phyloP scores from a whole-genome alignment of 2,113 vertebrate genomes.

The Mustelus asterias region DNA sequence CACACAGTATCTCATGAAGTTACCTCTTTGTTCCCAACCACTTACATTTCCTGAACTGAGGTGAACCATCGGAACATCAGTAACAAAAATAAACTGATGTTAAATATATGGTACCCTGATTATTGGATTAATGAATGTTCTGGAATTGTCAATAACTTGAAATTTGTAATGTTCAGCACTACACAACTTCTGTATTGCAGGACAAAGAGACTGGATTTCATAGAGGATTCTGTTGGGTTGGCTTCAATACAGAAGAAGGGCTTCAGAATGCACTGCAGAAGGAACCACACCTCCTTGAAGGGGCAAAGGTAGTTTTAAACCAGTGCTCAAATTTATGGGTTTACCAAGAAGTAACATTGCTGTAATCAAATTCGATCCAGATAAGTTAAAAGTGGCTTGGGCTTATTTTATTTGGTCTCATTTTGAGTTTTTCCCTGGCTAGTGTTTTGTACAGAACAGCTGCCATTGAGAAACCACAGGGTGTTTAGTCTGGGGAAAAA shows the following conservation, averaged over 20 bases:
- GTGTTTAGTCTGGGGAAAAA: background rate
- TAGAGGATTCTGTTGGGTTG: constrained; percentile 71
- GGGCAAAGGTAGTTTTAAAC: constrained; percentile 62
- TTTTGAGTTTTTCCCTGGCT: background rate
- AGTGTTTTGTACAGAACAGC: background rate
- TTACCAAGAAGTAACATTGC: background rate
- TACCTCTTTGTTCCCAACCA: too few species aligned
- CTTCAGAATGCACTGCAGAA: constrained; percentile 71
- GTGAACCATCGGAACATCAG: background rate
- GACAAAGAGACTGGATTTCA: constrained; percentile 83
- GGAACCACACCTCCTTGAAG: constrained; percentile 75
- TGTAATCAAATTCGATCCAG: background rate
- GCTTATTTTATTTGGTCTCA: background rate
- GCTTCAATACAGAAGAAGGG: constrained; percentile 61
- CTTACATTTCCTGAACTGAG: too few species aligned
- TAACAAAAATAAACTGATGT: background rate
- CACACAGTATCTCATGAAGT: too few species aligned
- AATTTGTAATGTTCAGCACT: background rate
- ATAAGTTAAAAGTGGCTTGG: too few species aligned
- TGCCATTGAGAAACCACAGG: background rate
- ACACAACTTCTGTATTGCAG: constrained; percentile 51
- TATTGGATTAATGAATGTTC: background rate
- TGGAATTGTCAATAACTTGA: background rate
- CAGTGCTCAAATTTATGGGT: background rate
- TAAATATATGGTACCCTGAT: background rate